Evolutionary conservation across 37 sponge, comb jelly and placozoan genomes (phyloP), one percentile per base, ranked within the genome.

Genomic region (Petrosia ficiformis): DNA sequence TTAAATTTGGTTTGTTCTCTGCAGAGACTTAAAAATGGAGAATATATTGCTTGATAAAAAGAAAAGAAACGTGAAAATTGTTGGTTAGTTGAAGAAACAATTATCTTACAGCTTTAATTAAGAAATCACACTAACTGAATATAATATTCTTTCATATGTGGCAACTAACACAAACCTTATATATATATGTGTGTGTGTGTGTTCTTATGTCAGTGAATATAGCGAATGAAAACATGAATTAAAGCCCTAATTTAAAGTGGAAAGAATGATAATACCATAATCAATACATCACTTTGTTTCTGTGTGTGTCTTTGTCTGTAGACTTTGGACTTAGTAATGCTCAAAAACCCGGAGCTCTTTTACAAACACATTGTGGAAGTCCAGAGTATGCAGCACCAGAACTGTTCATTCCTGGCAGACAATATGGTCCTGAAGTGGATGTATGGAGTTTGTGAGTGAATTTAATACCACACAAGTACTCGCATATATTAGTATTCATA

Each of bases 381-480:
- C 98, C 98, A 2, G 98, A 97, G 83, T 97, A 97, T 71, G 98
- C 98, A 37, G 98, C 98, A 33, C 98, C 98, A 6, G 98, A 97
- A 80, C 86, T 97, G 61, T 97, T 97, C 67, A 89, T 97, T 38
- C 95, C 98, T 3, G 98, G 98, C 2, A 82, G 90, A 43, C 86
- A 94, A 66, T 97, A 97, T 68, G 94, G 98, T 1, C 90, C 94
- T 30, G 95, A 97, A 68, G 98, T 97, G 40, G 98, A 97, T 60
- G 95, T 97, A 10, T 97, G 98, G 98, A 94, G 94, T 43, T 68
- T 97, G 92, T 95, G 67, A 92, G 96, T 87, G 38, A 3, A 42
- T 29, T 28, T 21, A 26, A 6, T 10, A 40, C 11, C 30, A 73
- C 31, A 57, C 31, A 32, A 10, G 24, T 25, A 40, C 22, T 21